Base-by-base conservation (phyloP, 2,113 vertebrate species). In the Centropus bengalensis region DNA sequence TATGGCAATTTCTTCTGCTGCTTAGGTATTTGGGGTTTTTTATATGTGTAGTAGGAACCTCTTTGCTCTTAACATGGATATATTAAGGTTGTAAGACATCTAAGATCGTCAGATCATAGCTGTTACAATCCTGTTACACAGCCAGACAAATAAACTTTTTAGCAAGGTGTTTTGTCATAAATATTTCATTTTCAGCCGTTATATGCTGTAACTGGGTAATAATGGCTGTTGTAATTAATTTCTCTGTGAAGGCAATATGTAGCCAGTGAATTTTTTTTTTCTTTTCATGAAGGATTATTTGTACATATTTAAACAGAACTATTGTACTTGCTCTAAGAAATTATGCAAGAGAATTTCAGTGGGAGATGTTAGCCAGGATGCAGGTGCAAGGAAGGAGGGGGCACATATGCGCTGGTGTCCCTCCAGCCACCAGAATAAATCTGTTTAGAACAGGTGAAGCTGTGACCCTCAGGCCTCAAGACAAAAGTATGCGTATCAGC, bases 371-470 rank as follows among this genome's bases (percentile, higher is more conserved):
- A 59, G 13, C 28, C 73, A 54, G 59, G 55, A 62, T 63, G 36
- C 63, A 80, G 59, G 68, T 77, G 60, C 47, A 40, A 23, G 82
- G 82, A 88, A 77, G 59, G 59, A 91, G 64, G 59, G 33, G 66
- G 42, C 58, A 60, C 11, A 3, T 16, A 3, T 49, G 24, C 58
- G 52, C 16, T 32, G 32, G 45, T 93, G 56, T 7, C 42, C 13
- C 20, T 64, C 40, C 67, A 60, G 51, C 82, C 77, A 6, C 55
- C 44, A 12, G 58, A 66, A 42, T 66, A 71, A 82, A 63, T 82
- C 33, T 2, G 5, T 12, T 68, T 70, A 88, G 82, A 82, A n/a
- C 89, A 95, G 96, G 89, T 95, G 93, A 64, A 60, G 69, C 84
- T 6, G 45, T 49, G 83, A 80, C 55, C 68, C 63, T 28, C 9